Conservation (phyloP, 1,140 invertebrate genomes). For the Probaryconus sp. region DNA sequence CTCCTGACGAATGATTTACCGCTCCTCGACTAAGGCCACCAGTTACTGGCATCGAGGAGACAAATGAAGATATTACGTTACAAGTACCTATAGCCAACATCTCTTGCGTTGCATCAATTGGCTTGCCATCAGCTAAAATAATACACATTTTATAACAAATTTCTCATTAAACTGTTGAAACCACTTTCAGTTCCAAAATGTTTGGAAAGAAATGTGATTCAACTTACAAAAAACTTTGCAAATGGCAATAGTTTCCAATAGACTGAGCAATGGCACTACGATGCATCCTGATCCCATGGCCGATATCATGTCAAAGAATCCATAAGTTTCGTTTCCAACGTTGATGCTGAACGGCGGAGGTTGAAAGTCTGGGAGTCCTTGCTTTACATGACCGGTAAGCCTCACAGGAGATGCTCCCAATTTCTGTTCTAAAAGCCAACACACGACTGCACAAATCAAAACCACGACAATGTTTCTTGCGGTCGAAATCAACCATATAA, state of each 20-base stretch:
- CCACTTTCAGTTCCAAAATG: too few species aligned
- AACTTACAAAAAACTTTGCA: slow-evolving; percentile 88
- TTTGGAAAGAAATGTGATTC: too few species aligned
- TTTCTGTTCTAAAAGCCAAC: slow-evolving; percentile 81
- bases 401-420: slow-evolving; percentile 82
- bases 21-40: slow-evolving; percentile 90
- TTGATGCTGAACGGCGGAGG: slow-evolving; percentile 82
- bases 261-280: slow-evolving; percentile 87
- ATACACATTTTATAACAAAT: too few species aligned
- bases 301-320: slow-evolving; percentile 83
- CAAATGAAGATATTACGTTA: slow-evolving; percentile 91
- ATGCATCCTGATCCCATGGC: slow-evolving; percentile 86
- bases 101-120: slow-evolving; percentile 87
- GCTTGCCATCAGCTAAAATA: slow-evolving; percentile 80
- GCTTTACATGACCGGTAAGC: slow-evolving; percentile 84
- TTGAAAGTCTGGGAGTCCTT: slow-evolving; percentile 82
- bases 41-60: slow-evolving; percentile 91
- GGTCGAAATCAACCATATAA: slow-evolving; percentile 86
- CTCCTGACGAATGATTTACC: slow-evolving; percentile 92
- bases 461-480: slow-evolving; percentile 89
- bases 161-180: background rate
- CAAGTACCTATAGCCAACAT: slow-evolving; percentile 88
- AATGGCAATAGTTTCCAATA: slow-evolving; percentile 89
- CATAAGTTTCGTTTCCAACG: slow-evolving; percentile 83
- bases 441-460: slow-evolving; percentile 82